phyloP scores from a whole-genome alignment of 2,888 invertebrate species.

The Pollenia amentaria region DNA sequence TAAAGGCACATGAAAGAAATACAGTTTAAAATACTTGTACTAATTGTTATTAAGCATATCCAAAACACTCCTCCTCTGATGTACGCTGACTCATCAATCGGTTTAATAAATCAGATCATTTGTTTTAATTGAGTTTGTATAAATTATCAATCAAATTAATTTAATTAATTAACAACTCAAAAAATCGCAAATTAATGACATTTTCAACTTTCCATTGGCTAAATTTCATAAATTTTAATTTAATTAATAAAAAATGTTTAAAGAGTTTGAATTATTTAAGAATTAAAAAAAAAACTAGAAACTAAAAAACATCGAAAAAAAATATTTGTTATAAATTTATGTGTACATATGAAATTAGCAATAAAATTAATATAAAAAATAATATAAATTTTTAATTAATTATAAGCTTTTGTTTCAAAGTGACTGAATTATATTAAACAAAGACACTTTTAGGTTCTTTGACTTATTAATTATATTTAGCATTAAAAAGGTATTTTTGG shows the following conservation, averaged over 20 bases:
- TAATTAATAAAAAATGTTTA: background rate
- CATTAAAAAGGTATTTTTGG: conserved; percentile 72
- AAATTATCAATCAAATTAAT: too few relatives aligned
- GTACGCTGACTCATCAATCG: too few relatives aligned
- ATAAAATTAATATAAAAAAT: conserved; percentile 6
- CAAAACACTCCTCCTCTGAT: too few relatives aligned
- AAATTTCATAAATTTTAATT: conserved; percentile 6
- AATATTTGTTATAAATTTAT: conserved; percentile 65
- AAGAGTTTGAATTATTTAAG: conserved; percentile 3
- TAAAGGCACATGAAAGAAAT: too few relatives aligned
- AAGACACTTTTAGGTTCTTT: conserved; percentile 63
- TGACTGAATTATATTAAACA: conserved; percentile 67
- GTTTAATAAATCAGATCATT: too few relatives aligned
- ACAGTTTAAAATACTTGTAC: too few relatives aligned
- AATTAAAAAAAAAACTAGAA: background rate
- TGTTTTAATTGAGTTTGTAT: too few relatives aligned
- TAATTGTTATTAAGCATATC: too few relatives aligned
- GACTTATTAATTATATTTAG: conserved; percentile 51
- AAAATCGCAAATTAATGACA: too few relatives aligned
- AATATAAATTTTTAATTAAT: conserved; percentile 63
- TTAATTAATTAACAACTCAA: too few relatives aligned
- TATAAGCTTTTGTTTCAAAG: conserved; percentile 65
- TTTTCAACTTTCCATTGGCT: too few relatives aligned
- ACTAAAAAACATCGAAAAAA: conserved; percentile 66
- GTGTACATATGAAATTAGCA: conserved; percentile 54